Percentiles rank a stretch among this genome's conserved stretches.
These are phyloP conservation scores for Picathartes gymnocephalus DNA, from an alignment of 2,113 vertebrate genomes.

Conservation along the genomic window DNA sequence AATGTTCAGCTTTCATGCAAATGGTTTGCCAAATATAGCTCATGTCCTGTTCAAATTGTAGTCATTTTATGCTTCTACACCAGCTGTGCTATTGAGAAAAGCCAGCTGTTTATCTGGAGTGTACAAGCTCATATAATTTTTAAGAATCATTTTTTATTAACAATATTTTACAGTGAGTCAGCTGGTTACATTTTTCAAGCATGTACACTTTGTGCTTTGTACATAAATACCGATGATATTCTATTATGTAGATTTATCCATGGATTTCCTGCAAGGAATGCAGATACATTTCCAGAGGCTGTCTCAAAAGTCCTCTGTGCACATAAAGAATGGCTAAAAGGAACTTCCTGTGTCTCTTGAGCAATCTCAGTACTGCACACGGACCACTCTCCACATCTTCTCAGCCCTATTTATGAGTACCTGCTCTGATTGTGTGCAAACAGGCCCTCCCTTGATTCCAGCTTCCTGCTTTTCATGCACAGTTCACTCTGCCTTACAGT, in stretches of 20 bases:
- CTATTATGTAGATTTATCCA: neutral
- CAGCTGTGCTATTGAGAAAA: slow-evolving; percentile 51
- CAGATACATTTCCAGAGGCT: neutral
- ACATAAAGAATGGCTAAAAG: neutral
- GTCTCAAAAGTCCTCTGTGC: neutral
- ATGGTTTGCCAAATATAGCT: slow-evolving; percentile 38
- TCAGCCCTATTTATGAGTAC: neutral
- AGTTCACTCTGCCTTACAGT: neutral
- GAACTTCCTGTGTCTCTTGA: neutral
- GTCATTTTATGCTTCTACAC: slow-evolving; percentile 4
- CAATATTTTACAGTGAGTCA: slow-evolving; percentile 32
- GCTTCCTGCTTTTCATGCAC: neutral
- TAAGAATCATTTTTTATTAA: slow-evolving; percentile 26
- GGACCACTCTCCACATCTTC: neutral
- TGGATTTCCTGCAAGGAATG: neutral
- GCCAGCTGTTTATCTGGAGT: slow-evolving; percentile 34
- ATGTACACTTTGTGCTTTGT: neutral
- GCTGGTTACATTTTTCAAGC: neutral
- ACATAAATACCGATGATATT: neutral
- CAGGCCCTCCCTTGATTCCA: neutral
- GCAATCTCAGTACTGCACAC: neutral
- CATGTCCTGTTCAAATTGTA: slow-evolving; percentile 5
- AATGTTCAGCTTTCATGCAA: slow-evolving; percentile 40
- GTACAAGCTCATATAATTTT: neutral
- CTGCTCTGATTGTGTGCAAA: neutral